Evolutionary conservation across 2,888 invertebrate genomes (phyloP).

Genomic region (Caenorhabditis zanzibari): DNA sequence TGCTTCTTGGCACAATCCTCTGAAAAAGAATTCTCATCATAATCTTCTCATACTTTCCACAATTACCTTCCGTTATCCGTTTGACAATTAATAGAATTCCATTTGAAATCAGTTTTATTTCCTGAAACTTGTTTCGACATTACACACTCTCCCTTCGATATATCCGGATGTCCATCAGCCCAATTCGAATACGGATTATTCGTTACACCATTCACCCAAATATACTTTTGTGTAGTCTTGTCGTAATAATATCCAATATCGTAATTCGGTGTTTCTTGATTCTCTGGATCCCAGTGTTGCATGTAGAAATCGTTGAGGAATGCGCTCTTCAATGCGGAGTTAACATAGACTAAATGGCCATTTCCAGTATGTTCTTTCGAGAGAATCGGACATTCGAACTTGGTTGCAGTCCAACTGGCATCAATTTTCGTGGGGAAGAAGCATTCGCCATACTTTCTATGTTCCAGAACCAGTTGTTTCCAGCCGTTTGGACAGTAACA

Average conservation of each 20-base stretch:
- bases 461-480: constrained; percentile 48
- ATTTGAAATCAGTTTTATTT: constrained; percentile 32
- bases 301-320: constrained; percentile 53
- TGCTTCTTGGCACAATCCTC: constrained; percentile 61
- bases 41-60: too few relatives aligned
- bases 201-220: constrained; percentile 65
- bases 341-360: constrained; percentile 61
- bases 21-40: constrained; percentile 24
- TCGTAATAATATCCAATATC: constrained; percentile 59
- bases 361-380: constrained; percentile 57
- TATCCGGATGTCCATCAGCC: constrained; percentile 44
- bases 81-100: constrained; percentile 45
- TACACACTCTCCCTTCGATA: constrained; percentile 53
- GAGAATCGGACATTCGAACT: constrained; percentile 48
- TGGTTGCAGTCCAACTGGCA: constrained; percentile 58
- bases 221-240: constrained; percentile 18
- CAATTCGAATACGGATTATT: constrained; percentile 64
- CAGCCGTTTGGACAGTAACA: constrained; percentile 66
- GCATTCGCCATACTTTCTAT: constrained; percentile 63
- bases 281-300: constrained; percentile 44
- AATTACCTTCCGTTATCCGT: constrained; percentile 38
- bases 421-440: constrained; percentile 58
- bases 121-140: constrained; percentile 23
- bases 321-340: constrained; percentile 49
- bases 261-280: constrained; percentile 55